phyloP scores from a whole-genome alignment of 2,888 invertebrate genomes.

The Oeneis ivallda region DNA sequence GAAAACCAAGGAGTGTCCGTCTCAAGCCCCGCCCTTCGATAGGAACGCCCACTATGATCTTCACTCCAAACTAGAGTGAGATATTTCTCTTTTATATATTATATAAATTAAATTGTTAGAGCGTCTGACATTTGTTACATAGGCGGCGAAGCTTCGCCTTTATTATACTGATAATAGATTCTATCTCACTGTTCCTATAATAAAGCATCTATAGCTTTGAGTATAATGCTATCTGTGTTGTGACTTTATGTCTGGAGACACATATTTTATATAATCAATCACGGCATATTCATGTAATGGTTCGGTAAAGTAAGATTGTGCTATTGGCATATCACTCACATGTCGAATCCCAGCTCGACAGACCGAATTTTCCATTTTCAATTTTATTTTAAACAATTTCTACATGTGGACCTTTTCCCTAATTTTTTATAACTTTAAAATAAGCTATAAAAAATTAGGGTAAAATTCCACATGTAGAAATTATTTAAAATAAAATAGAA shows the following conservation, averaged over 20 bases:
- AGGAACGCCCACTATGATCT: conserved; percentile 73
- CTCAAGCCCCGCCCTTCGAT: conserved; percentile 66
- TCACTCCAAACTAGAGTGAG: conserved; percentile 60
- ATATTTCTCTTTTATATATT: conserved; percentile 66
- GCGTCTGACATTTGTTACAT: conserved; percentile 34
- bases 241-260: background rate
- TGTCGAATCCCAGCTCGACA: too few species aligned
- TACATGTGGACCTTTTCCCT: too few species aligned
- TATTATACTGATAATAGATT: background rate
- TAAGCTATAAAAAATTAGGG: too few species aligned
- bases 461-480: too few species aligned
- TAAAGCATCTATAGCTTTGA: background rate
- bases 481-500: too few species aligned
- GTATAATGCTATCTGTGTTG: background rate
- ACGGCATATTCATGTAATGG: background rate
- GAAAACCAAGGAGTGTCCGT: conserved; percentile 78
- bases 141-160: conserved; percentile 15
- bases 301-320: background rate
- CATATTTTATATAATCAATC: background rate
- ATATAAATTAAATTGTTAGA: conserved; percentile 56
- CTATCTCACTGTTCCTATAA: background rate
- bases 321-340: background rate
- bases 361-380: too few species aligned
- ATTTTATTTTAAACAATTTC: too few species aligned
- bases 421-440: too few species aligned